Conservation (phyloP, 2,113 vertebrate species). For the Saiga tatarica region DNA sequence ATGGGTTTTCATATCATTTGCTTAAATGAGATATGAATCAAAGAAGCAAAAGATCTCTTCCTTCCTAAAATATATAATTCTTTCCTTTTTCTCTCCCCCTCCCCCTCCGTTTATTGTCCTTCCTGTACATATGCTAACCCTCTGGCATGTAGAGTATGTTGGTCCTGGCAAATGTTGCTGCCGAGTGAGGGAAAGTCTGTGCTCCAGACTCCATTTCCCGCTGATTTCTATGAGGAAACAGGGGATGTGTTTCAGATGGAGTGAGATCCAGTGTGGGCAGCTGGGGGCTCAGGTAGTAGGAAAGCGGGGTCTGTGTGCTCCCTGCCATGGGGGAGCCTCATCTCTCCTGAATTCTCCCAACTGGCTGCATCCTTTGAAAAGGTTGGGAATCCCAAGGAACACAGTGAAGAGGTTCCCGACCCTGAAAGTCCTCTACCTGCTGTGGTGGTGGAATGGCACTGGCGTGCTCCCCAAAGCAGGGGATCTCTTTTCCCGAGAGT, state of each 20-base stretch:
- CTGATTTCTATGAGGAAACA: background rate
- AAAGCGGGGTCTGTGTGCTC: accelerated
- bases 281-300: background rate
- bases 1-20: background rate
- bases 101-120: background rate
- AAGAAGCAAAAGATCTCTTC: constrained; percentile 21
- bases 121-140: background rate
- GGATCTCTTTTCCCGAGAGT: background rate
- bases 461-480: background rate
- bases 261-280: too few species aligned
- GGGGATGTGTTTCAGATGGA: background rate
- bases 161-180: background rate
- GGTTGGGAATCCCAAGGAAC: background rate
- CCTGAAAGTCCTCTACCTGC: background rate
- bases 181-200: background rate
- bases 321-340: background rate
- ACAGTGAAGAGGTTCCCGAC: background rate
- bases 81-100: background rate
- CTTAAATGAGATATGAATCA: background rate
- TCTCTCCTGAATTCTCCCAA: background rate
- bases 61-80: background rate
- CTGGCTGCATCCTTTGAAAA: background rate
- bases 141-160: background rate
- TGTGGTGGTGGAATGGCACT: background rate
- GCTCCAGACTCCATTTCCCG: background rate